Base-by-base conservation (phyloP, 2,888 invertebrate species). In the Lucinisca nassula region DNA sequence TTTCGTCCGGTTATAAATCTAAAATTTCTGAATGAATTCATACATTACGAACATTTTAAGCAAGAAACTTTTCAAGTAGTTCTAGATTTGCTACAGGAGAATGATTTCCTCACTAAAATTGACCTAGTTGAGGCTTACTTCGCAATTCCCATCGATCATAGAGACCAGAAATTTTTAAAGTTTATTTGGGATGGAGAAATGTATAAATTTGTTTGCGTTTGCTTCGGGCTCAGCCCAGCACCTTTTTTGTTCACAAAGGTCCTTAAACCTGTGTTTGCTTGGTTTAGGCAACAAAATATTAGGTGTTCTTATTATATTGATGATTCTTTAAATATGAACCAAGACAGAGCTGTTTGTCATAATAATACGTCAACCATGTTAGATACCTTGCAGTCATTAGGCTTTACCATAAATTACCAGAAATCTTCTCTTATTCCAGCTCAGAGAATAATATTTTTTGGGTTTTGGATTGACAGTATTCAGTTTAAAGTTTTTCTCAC, bases 271-370 rank as follows among this genome's bases (percentile, higher is more conserved):
- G n/a, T 72, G 14, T 88, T 80, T 88, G 75, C 80, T 17, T 61
- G 37, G 38, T 86, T 86, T 30, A 79, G 88, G 49, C 45, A 40
- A 38, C 37, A 67, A 35, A 82, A 78, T 14, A 83, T 88, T n/a
- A n/a, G 86, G 37, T 84, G 86, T 73, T 75, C 49, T 58, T 85
- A 86, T 73, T 88, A 85, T 30, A 85, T 90, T 30, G 87, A 89
- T 82, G 87, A 89, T 77, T 89, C 85, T 49, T 8, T 89, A 6
- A 79, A 78, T 67, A 84, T 84, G 79, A 74, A 79, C 70, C 32
- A 74, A 37, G 38, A 40, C 21, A 49, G 30, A 49, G 27, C 40
- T 12, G 38, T 49, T 45, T 84, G 82, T 67, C 35, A 24, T 67
- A n/a, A 73, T 10, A 75, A 84, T 40, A 75, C 83, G 30, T 1